Evolutionary conservation across 2,888 invertebrate genomes (phyloP).

Genomic region (Agrotis exclamationis): DNA sequence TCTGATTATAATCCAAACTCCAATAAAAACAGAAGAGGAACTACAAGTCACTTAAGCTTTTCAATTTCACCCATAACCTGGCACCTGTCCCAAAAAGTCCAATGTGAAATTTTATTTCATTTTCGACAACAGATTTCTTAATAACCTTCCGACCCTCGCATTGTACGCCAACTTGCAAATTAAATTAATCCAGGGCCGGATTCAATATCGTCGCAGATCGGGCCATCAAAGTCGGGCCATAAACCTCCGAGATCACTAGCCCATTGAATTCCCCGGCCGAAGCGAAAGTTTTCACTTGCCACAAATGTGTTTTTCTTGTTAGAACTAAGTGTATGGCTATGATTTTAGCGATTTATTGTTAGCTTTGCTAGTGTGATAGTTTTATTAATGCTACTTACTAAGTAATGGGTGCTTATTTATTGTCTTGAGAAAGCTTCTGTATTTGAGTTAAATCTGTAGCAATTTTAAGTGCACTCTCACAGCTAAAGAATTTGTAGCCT

Average conservation of each 20-base stretch:
- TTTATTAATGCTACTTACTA: constrained; percentile 6
- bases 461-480: not conserved
- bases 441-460: not conserved
- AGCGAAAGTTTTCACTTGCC: constrained; percentile 76
- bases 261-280: constrained; percentile 68
- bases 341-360: constrained; percentile 55
- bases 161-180: constrained; percentile 76
- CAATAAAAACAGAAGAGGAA: constrained; percentile 42
- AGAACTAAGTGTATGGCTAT: constrained; percentile 61
- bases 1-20: constrained; percentile 22
- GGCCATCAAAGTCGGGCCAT: constrained; percentile 73
- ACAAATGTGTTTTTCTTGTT: constrained; percentile 86
- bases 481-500: no score
- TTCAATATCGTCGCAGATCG: constrained; percentile 75
- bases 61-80: constrained; percentile 35
- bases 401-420: constrained; percentile 25
- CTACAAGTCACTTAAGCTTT: constrained; percentile 52
- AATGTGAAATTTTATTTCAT: constrained; percentile 61
- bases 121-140: constrained; percentile 71
- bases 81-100: constrained; percentile 44
- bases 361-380: constrained; percentile 20
- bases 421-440: not conserved
- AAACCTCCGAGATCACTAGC: constrained; percentile 71
- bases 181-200: constrained; percentile 79
- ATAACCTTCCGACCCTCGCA: constrained; percentile 68